phyloP scores from a whole-genome alignment of 1,140 invertebrate genomes.

The Batillaria attramentaria region DNA sequence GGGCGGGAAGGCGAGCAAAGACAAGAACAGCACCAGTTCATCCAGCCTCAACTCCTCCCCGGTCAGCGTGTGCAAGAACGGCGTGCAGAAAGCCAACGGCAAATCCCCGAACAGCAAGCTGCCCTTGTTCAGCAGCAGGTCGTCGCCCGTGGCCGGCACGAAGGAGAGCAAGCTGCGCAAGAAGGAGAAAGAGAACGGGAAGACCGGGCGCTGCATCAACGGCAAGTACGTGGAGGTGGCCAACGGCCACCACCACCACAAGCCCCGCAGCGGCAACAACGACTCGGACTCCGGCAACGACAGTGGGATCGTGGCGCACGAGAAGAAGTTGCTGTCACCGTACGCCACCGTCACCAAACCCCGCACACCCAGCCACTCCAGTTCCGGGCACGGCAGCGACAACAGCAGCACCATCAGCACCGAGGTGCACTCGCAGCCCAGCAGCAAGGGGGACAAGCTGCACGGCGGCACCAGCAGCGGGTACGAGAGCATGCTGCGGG shows the following conservation, averaged over 20 bases:
- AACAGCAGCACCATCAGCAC: constrained; percentile 66
- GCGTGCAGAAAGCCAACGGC: constrained; percentile 39
- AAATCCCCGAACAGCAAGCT: constrained; percentile 50
- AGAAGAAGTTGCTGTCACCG: constrained; percentile 66
- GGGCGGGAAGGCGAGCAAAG: constrained; percentile 4
- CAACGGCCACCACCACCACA: constrained; percentile 16
- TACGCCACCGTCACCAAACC: constrained; percentile 70
- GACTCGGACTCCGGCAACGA: constrained; percentile 68
- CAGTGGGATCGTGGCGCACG: constrained; percentile 64
- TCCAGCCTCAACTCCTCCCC: neutral
- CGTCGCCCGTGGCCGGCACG: constrained; percentile 38
- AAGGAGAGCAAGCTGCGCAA: constrained; percentile 52
- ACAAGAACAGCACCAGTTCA: constrained; percentile 23
- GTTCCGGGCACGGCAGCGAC: constrained; percentile 72
- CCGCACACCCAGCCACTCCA: constrained; percentile 67
- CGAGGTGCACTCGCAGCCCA: constrained; percentile 58
- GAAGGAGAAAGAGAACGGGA: constrained; percentile 37
- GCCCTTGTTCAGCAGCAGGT: constrained; percentile 55
- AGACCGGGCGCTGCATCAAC: constrained; percentile 28
- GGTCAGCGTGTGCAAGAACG: neutral
- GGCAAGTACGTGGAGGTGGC: constrained; percentile 23
- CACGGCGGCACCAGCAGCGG: constrained; percentile 82
- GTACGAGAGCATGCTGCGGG: constrained; percentile 89
- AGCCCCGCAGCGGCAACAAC: constrained; percentile 40
- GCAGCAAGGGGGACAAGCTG: constrained; percentile 57